These are phyloP conservation scores for Calliphora vicina DNA, from an alignment of 1,140 invertebrate species.

Conservation along the genomic window DNA sequence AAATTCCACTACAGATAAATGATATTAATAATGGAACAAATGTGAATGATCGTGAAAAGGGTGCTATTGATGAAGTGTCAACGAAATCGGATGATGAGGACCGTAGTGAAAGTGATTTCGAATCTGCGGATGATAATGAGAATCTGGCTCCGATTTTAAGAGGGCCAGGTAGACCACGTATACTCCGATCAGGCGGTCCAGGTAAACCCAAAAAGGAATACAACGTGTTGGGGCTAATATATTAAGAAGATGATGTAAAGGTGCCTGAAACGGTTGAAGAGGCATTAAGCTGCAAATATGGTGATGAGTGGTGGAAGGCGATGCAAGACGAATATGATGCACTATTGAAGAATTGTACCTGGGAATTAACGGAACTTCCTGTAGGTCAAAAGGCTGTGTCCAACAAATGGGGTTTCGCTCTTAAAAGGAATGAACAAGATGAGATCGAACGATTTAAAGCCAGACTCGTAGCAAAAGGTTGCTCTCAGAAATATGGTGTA, in stretches of 20 bases:
- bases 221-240: background rate
- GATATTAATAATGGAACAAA: background rate
- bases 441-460: conserved; percentile 53
- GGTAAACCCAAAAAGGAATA: conserved; percentile 11
- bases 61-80: background rate
- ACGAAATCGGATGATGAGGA: background rate
- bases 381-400: background rate
- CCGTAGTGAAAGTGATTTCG: background rate
- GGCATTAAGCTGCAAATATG: background rate
- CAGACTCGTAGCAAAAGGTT: conserved; percentile 61
- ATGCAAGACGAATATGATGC: conserved; percentile 39
- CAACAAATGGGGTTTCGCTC: conserved; percentile 1
- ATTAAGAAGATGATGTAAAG: too few species aligned
- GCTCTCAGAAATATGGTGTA: conserved; percentile 54
- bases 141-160: too few species aligned
- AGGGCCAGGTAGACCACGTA: background rate
- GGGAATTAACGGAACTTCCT: conserved; percentile 33
- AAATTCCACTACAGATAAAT: background rate
- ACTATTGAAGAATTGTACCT: conserved; percentile 41
- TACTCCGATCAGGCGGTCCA: background rate
- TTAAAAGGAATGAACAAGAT: background rate
- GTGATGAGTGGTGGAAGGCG: conserved; percentile 26
- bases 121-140: background rate
- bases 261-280: background rate
- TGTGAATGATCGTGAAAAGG: background rate